Base-by-base conservation (phyloP, 2,797 vertebrate genomes). In the Corythornis leucogaster region DNA sequence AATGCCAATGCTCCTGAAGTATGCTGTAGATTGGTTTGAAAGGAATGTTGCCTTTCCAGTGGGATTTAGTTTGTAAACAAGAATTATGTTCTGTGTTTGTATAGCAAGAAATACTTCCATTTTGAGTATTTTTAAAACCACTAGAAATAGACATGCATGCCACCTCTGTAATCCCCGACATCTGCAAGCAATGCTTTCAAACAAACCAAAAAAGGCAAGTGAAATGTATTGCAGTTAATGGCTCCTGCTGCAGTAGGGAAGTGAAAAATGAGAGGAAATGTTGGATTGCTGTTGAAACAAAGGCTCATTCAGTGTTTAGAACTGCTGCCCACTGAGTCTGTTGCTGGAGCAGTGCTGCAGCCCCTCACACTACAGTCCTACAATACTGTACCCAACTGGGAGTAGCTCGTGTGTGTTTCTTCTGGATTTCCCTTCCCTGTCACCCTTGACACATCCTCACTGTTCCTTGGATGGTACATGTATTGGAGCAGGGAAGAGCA, bases 401-500 rank as follows among this genome's bases (percentile, higher is more conserved):
- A 69, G 40, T 19, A 43, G 9, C 3, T 14, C 43, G 19, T 9
- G 6, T 11, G 15, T 19, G 38, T 26, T 84, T 61, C 43, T 68
- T 22, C 24, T 35, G 68, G 3, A 1, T 31, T 11, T 22, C 18
- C 25, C 9, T 24, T 43, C 26, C 25, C 31, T 0, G 3, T 2
- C 7, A 24, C 31, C 7, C 8, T 53, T 10, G 45, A 11, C 3
- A 4, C 21, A 30, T 40, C 5, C n/a, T 9, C 24, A 0, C 18
- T n/a, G 2, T 38, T 61, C 54, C 4, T 5, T 80, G 63, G 61
- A 33, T 46, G 21, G 8, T 8, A 3, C 9, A 14, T 7, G 26
- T 26, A 48, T 15, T 15, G 11, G 19, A 79, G 45, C 62, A 26
- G 35, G 66, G 77, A 87, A 11, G 45, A 66, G 33, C 45, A 68